Evolutionary conservation across 2,113 vertebrate genomes (phyloP).

Genomic region (Himantopus leucocephalus): DNA sequence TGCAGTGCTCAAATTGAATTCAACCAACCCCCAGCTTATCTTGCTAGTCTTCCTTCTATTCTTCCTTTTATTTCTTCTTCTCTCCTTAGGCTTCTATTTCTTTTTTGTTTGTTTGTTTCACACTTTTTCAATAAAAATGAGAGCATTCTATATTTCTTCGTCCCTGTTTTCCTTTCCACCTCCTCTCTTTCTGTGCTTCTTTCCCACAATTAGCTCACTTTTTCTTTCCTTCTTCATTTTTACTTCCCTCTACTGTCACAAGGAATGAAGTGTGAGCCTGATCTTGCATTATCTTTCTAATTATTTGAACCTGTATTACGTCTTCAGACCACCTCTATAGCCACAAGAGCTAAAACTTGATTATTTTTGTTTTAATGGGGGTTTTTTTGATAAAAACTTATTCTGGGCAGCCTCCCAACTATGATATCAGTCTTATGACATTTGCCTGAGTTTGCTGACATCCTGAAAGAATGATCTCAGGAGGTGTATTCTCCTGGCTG

Average conservation of each 20-base stretch:
- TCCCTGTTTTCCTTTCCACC: not conserved
- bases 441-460: constrained; percentile 43
- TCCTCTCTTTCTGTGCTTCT: not conserved
- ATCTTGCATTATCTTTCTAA: not conserved
- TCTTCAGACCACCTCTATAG: not conserved
- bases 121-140: not conserved
- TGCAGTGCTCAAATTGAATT: not conserved
- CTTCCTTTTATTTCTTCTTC: not conserved
- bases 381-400: not conserved
- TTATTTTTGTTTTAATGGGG: no score
- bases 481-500: constrained; percentile 23
- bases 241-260: not conserved
- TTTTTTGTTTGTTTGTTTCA: not conserved
- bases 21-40: not conserved
- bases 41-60: not conserved
- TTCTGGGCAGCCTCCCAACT: constrained; percentile 36
- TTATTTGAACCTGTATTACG: not conserved
- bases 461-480: constrained; percentile 19
- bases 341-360: not conserved
- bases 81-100: not conserved
- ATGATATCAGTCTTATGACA: constrained; percentile 24
- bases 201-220: not conserved
- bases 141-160: not conserved
- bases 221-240: not conserved
- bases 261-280: not conserved